Evolutionary conservation across 2,113 vertebrate genomes (phyloP).

Genomic region (Nansenia antarctica): DNA sequence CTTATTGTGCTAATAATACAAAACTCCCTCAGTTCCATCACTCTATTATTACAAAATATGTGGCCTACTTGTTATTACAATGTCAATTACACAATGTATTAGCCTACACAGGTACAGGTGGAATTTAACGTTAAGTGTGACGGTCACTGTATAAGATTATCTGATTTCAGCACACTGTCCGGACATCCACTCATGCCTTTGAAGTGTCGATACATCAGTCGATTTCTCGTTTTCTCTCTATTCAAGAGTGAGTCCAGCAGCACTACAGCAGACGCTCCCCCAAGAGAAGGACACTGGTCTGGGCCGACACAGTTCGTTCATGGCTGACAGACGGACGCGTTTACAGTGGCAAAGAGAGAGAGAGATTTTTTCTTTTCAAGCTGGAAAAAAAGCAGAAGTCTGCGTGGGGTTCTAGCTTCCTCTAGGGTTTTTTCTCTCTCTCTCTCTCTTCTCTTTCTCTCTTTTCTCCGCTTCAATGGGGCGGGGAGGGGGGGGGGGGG

Average conservation of each 20-base stretch:
- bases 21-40: too few species aligned
- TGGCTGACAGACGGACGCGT: not conserved
- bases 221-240: not conserved
- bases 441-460: not conserved
- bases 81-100: too few species aligned
- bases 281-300: too few species aligned
- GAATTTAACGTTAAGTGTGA: too few species aligned
- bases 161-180: not conserved
- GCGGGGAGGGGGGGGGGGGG: not conserved
- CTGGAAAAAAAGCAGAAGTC: not conserved
- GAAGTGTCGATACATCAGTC: too few species aligned
- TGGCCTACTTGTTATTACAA: too few species aligned
- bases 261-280: not conserved
- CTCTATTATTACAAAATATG: too few species aligned
- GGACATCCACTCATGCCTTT: too few species aligned
- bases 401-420: not conserved
- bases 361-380: not conserved
- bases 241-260: not conserved
- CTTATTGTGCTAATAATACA: too few species aligned
- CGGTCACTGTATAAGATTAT: not conserved
- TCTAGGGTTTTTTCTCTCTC: not conserved
- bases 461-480: not conserved
- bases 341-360: not conserved
- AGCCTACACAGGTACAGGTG: too few species aligned
- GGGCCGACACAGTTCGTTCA: not conserved